Percentiles rank a stretch among this genome's conserved stretches.
These are phyloP conservation scores for Megalops atlanticus DNA, from an alignment of 2,113 vertebrate genomes.

Conservation along the genomic window DNA sequence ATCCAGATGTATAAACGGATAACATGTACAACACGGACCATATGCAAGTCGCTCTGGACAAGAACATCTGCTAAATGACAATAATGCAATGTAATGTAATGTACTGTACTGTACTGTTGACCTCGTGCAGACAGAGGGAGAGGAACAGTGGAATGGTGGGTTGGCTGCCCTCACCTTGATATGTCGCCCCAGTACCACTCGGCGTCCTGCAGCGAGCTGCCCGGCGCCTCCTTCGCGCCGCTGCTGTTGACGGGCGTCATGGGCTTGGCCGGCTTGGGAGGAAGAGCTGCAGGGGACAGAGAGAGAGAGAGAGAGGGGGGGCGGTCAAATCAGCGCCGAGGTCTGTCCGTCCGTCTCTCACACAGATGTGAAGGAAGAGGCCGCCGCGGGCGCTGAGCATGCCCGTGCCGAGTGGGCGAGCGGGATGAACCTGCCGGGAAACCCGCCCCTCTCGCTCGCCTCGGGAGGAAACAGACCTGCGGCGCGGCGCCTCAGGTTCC, in stretches of 20 bases:
- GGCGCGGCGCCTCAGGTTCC: not conserved
- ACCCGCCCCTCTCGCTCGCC: not conserved
- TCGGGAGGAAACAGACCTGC: not conserved
- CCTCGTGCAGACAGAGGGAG: not conserved
- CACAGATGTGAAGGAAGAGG: not conserved
- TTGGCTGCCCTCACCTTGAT: constrained; percentile 74
- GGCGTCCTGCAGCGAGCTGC: constrained; percentile 79
- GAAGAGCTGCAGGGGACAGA: constrained; percentile 73
- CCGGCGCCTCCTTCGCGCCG: constrained; percentile 74
- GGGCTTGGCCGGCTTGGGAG: constrained; percentile 85
- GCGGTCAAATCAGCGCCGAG: not conserved
- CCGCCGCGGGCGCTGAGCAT: not conserved
- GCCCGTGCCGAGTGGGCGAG: not conserved
- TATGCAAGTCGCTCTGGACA: too few relatives aligned
- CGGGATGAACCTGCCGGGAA: not conserved
- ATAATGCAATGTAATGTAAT: too few relatives aligned
- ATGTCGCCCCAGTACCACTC: constrained; percentile 95
- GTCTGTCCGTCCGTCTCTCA: not conserved
- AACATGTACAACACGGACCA: too few relatives aligned
- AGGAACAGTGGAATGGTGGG: not conserved
- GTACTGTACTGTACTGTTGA: not conserved
- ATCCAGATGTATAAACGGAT: too few relatives aligned
- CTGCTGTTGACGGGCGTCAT: constrained; percentile 77
- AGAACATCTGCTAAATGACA: too few relatives aligned
- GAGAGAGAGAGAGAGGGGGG: not conserved